Evolutionary conservation across 2,113 vertebrate genomes (phyloP).

Genomic region (Albula glossodonta): DNA sequence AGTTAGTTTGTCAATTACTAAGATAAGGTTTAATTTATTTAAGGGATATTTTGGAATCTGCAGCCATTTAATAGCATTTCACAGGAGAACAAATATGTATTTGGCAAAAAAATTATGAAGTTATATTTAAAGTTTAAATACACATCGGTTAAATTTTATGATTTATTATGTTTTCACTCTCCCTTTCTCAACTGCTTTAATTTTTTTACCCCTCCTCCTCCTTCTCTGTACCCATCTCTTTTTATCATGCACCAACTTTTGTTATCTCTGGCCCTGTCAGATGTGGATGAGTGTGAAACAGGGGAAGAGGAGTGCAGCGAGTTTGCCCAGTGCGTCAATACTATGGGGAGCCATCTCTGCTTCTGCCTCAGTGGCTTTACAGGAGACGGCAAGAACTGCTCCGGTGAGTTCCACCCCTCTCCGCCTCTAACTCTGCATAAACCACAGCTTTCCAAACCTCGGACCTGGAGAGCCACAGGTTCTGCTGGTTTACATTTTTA

Average conservation of each 20-base stretch:
- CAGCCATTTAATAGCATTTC: too few relatives aligned
- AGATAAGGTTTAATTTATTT: too few relatives aligned
- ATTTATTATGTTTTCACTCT: too few relatives aligned
- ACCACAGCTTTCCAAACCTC: too few relatives aligned
- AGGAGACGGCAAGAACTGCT: conserved; percentile 74
- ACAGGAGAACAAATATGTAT: too few relatives aligned
- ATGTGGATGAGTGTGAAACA: conserved; percentile 73
- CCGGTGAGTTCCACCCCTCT: conserved; percentile 60
- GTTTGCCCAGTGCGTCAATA: conserved; percentile 72
- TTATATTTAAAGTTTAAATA: too few relatives aligned
- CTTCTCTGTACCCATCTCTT: background rate
- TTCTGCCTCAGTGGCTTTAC: conserved; percentile 71
- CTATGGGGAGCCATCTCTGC: conserved; percentile 67
- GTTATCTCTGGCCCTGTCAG: conserved; percentile 43
- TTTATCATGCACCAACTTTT: background rate
- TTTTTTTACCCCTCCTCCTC: background rate
- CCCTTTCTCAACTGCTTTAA: too few relatives aligned
- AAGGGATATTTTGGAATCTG: too few relatives aligned
- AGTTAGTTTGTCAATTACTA: background rate
- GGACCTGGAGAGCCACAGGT: too few relatives aligned
- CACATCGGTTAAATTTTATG: too few relatives aligned
- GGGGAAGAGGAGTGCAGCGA: conserved; percentile 62
- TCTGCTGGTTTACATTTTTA: background rate
- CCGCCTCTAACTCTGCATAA: background rate
- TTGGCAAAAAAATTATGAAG: too few relatives aligned